phyloP scores from a whole-genome alignment of 2,797 vertebrate genomes.

The Chelonia mydas region DNA sequence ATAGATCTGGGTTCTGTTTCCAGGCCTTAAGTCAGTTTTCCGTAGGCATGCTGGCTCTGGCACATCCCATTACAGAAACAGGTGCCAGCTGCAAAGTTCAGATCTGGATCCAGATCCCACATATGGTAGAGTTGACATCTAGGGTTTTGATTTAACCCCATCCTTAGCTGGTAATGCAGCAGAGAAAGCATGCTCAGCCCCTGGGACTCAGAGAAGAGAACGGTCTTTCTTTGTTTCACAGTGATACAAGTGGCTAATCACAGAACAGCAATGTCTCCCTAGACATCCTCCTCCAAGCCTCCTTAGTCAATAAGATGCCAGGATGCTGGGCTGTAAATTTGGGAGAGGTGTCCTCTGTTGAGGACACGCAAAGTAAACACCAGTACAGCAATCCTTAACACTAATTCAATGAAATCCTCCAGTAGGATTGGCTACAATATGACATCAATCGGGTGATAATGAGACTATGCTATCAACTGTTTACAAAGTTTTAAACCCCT shows the following conservation, averaged over 20 bases:
- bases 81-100: neutral
- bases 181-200: neutral
- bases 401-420: neutral
- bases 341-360: neutral
- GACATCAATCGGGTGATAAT: neutral
- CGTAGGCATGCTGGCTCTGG: neutral
- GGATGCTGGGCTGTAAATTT: neutral
- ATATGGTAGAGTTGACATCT: neutral
- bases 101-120: neutral
- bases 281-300: neutral
- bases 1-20: neutral
- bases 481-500: neutral
- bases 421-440: neutral
- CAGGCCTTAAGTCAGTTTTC: neutral
- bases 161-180: accelerated
- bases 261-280: neutral
- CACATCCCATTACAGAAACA: neutral
- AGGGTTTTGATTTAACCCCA: neutral
- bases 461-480: neutral
- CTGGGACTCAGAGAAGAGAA: neutral
- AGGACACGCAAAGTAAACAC: neutral
- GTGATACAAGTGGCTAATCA: neutral
- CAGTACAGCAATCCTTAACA: neutral
- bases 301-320: neutral
- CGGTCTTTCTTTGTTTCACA: neutral